These are phyloP conservation scores for Sarotherodon lohbergeri DNA, from an alignment of 2,113 vertebrate species.

Conservation along the genomic window DNA sequence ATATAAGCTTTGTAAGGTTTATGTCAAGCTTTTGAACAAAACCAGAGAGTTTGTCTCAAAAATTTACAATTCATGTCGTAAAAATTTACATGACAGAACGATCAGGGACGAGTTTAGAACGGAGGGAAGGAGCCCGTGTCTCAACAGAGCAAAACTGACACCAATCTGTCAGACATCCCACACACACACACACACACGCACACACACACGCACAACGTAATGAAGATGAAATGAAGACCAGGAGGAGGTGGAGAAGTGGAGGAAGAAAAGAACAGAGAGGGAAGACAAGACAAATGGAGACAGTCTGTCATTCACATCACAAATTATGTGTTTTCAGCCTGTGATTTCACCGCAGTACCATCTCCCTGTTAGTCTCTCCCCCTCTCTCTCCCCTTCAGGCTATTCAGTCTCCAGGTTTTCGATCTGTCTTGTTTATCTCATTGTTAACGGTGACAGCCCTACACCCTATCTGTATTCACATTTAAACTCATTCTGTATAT, in stretches of 20 bases:
- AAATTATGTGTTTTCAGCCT: conserved; percentile 13
- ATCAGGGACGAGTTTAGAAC: background rate
- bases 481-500: background rate
- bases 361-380: background rate
- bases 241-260: conserved; percentile 2
- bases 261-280: conserved; percentile 6
- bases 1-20: background rate
- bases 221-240: conserved; percentile 35
- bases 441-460: conserved; percentile 10
- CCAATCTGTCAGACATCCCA: conserved; percentile 54
- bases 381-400: background rate
- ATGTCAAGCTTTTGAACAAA: background rate
- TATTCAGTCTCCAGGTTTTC: background rate
- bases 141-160: conserved; percentile 50
- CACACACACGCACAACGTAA: background rate
- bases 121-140: background rate
- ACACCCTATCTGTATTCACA: background rate
- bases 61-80: background rate
- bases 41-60: background rate
- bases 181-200: background rate
- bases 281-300: conserved; percentile 13
- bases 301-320: conserved; percentile 39
- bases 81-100: conserved; percentile 25
- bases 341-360: background rate
- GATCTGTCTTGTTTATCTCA: conserved; percentile 18